Conservation (phyloP, 1,140 invertebrate genomes). For the Cherax quadricarinatus region DNA sequence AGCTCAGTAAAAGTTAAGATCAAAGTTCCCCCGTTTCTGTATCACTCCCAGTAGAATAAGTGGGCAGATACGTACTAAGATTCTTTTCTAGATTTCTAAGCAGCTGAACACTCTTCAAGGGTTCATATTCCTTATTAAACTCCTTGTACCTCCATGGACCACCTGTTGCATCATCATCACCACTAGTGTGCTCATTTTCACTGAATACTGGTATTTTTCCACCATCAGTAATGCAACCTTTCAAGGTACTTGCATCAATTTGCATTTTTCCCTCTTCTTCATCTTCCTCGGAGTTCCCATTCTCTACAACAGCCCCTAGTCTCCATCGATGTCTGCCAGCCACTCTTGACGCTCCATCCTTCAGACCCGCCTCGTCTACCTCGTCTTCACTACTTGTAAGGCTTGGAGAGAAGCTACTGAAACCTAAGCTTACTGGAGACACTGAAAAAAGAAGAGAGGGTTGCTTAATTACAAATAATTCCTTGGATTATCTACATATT, state of each 20-base stretch:
- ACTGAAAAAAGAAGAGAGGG: conserved; percentile 8
- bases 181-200: conserved; percentile 22
- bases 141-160: conserved; percentile 58
- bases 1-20: not conserved
- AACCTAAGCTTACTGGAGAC: conserved; percentile 60
- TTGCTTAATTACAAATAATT: not conserved
- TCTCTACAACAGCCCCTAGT: conserved; percentile 44
- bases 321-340: conserved; percentile 27
- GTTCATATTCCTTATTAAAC: conserved; percentile 60
- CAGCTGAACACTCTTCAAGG: conserved; percentile 58
- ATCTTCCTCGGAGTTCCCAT: conserved; percentile 53
- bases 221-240: not conserved
- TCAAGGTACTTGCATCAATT: not conserved
- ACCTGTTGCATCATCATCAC: not conserved
- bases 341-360: conserved; percentile 26
- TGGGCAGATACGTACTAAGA: conserved; percentile 47
- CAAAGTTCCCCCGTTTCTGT: conserved; percentile 47
- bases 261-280: conserved; percentile 27
- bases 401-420: conserved; percentile 68
- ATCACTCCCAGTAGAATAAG: conserved; percentile 59
- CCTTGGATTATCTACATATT: not conserved
- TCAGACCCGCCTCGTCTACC: conserved; percentile 53
- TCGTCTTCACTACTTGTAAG: conserved; percentile 69
- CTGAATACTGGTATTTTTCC: not conserved
- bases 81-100: conserved; percentile 56